phyloP scores from a whole-genome alignment of 92 coral and sea anemone species.

The Porites cylindrica region DNA sequence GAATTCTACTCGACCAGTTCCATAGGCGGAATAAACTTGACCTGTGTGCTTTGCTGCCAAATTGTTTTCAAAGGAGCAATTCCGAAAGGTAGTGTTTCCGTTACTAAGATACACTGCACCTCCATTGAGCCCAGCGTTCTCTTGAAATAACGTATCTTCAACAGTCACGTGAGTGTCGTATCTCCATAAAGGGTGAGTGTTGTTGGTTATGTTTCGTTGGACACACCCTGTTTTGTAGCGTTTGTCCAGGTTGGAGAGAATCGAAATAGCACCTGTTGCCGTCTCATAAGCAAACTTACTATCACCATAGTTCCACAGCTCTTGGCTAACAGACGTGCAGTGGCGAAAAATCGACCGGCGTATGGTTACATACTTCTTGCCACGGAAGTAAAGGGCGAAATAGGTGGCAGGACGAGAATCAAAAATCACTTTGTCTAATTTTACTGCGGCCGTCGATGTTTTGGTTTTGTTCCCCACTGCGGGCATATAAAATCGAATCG shows the following conservation, averaged over 20 bases:
- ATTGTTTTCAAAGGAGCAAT: conserved; percentile 67
- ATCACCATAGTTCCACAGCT: conserved; percentile 9
- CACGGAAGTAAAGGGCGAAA: conserved; percentile 14
- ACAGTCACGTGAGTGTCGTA: conserved; percentile 53
- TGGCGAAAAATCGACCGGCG: conserved; percentile 28
- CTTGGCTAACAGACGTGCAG: conserved; percentile 13
- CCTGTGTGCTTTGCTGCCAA: conserved; percentile 18
- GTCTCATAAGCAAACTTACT: conserved; percentile 29
- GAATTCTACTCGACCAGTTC: conserved; percentile 47
- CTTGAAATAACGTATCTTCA: conserved; percentile 43
- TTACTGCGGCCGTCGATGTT: not conserved
- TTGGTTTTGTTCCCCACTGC: not conserved
- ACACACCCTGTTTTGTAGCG: conserved; percentile 33
- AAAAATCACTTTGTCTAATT: conserved; percentile 31
- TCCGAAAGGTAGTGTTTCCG: conserved; percentile 44
- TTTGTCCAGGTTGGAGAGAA: conserved; percentile 31
- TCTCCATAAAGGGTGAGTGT: conserved; percentile 57
- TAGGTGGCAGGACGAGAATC: conserved; percentile 38
- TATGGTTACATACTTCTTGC: conserved; percentile 33
- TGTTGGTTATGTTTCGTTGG: not conserved
- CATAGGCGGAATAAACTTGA: conserved; percentile 44
- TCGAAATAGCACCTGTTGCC: conserved; percentile 30
- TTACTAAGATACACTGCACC: conserved; percentile 53
- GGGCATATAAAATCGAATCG: conserved; percentile 16
- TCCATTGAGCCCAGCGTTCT: conserved; percentile 38